Evolutionary conservation across 2,888 invertebrate genomes (phyloP).

Genomic region (Spicauda simplicius): DNA sequence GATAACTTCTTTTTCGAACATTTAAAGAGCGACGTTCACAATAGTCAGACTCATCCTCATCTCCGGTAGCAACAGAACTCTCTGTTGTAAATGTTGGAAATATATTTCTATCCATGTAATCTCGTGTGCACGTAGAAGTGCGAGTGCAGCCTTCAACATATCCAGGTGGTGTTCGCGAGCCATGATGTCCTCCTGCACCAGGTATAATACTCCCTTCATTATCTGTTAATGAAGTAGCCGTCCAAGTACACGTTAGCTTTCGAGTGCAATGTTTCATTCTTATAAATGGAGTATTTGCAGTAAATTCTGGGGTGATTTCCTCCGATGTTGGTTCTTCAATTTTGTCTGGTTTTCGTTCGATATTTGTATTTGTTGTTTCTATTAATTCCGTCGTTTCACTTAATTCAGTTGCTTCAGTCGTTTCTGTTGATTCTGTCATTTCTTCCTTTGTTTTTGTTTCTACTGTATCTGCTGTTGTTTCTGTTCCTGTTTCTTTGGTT

Average conservation of each 20-base stretch:
- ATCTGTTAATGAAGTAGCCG: slow-evolving; percentile 55
- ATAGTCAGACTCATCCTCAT: slow-evolving; percentile 67
- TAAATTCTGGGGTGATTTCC: slow-evolving; percentile 50
- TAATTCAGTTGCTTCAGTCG: background rate
- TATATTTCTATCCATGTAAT: slow-evolving; percentile 69
- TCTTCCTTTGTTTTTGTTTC: background rate
- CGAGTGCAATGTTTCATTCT: slow-evolving; percentile 70
- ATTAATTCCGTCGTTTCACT: no score
- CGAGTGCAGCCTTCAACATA: slow-evolving; percentile 76
- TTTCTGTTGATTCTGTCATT: slow-evolving; percentile 9
- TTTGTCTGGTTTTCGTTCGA: no score
- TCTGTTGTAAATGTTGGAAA: slow-evolving; percentile 50
- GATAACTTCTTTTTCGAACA: slow-evolving; percentile 55
- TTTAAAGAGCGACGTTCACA: slow-evolving; percentile 71
- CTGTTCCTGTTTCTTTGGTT: background rate
- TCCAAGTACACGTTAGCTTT: slow-evolving; percentile 77
- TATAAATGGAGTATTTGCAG: slow-evolving; percentile 62
- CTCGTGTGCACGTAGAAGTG: slow-evolving; percentile 75
- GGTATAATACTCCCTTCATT: slow-evolving; percentile 50
- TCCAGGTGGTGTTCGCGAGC: slow-evolving; percentile 69
- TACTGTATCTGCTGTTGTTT: slow-evolving; percentile 17
- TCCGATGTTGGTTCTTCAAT: slow-evolving; percentile 8
- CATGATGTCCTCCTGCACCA: slow-evolving; percentile 45
- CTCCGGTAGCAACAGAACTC: slow-evolving; percentile 36
- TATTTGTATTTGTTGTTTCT: no score